Percentiles rank a stretch among this genome's conserved stretches.
Evolutionary conservation across 2,797 vertebrate species (phyloP).

Genomic region (Cryptoprocta ferox): DNA sequence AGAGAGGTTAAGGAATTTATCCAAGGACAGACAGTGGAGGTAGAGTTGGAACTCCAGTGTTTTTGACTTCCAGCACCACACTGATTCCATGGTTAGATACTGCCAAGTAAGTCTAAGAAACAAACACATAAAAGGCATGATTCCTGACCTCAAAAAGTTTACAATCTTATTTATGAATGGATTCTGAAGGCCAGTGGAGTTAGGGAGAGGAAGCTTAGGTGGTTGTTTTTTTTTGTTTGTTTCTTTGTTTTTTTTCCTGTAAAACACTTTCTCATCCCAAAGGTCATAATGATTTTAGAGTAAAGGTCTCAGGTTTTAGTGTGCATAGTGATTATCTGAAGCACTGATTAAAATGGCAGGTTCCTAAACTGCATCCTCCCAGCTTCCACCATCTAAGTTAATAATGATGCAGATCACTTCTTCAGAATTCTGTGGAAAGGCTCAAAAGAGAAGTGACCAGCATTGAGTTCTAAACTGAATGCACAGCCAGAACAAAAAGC

Average conservation of each 20-base stretch:
- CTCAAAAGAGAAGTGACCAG: neutral
- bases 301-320: neutral
- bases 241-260: neutral
- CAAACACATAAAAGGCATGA: neutral
- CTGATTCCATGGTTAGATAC: neutral
- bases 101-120: neutral
- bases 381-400: neutral
- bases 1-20: neutral
- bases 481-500: neutral
- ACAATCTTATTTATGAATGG: neutral
- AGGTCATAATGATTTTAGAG: neutral
- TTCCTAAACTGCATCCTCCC: neutral
- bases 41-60: neutral
- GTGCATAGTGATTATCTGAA: neutral
- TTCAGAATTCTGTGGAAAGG: neutral
- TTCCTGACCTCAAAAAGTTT: neutral
- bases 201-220: neutral
- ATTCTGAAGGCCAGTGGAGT: neutral
- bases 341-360: neutral
- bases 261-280: neutral
- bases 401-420: neutral
- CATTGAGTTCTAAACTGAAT: neutral
- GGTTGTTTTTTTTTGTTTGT: neutral
- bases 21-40: neutral
- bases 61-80: neutral